phyloP scores from a whole-genome alignment of 2,888 invertebrate genomes.

The Zaprionus lineosus region DNA sequence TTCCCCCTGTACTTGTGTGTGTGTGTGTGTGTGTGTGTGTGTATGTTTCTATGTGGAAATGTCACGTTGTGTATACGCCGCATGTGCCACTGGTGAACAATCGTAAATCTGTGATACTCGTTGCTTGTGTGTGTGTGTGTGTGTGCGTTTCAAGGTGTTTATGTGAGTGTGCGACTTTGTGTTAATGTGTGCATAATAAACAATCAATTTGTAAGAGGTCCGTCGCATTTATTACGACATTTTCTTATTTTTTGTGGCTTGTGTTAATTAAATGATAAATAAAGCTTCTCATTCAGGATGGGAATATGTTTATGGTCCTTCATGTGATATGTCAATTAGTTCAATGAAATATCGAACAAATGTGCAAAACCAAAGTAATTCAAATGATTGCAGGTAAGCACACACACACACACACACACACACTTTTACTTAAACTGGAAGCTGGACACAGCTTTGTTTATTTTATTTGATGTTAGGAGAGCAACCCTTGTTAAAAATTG shows the following conservation, averaged over 20 bases:
- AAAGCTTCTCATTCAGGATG: slow-evolving; percentile 28
- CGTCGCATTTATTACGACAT: slow-evolving; percentile 47
- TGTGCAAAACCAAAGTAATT: background rate
- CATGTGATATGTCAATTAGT: slow-evolving; percentile 62
- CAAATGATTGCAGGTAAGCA: slow-evolving; percentile 6
- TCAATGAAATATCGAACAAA: slow-evolving; percentile 40
- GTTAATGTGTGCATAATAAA: slow-evolving; percentile 67
- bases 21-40: slow-evolving; percentile 26
- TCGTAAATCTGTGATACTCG: slow-evolving; percentile 46
- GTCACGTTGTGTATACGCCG: slow-evolving; percentile 42
- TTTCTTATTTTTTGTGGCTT: slow-evolving; percentile 33
- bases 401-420: background rate
- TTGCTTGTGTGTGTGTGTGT: slow-evolving; percentile 33
- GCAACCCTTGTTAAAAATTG: background rate
- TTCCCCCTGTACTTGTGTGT: slow-evolving; percentile 15
- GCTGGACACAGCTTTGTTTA: background rate
- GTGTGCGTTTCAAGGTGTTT: slow-evolving; percentile 37
- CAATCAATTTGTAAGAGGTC: slow-evolving; percentile 65
- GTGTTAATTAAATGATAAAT: slow-evolving; percentile 74
- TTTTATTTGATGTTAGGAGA: too few species aligned
- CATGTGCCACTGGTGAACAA: slow-evolving; percentile 28
- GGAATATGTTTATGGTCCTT: slow-evolving; percentile 50
- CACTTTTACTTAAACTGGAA: background rate
- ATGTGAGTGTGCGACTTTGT: slow-evolving; percentile 35
- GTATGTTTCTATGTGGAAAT: too few species aligned